Base-by-base conservation (phyloP, 2,797 vertebrate genomes). In the Synanceia verrucosa region DNA sequence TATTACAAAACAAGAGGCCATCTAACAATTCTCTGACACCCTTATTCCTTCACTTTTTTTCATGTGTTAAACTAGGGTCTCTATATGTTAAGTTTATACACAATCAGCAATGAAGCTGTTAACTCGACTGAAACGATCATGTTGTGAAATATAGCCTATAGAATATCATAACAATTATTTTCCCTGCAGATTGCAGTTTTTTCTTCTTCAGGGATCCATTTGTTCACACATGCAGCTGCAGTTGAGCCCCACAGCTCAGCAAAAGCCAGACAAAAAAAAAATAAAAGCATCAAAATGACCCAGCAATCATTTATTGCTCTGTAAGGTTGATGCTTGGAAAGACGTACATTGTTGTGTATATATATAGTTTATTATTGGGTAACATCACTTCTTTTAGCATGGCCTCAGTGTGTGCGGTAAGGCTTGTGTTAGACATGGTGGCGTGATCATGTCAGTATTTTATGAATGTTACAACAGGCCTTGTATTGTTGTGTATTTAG, bases 1-100 rank as follows among this genome's bases (percentile, higher is more conserved):
- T 75, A 98, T 99, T 91, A 98, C 97, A 21, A 99, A 99, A 91
- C 98, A 99, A 81, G 97, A 99, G 88, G 95, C 96, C 87, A 97
- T 99, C 87, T 99, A 95, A 89, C 73, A 65, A 23, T 48, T 60
- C 9, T 48, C 69, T 43, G n/a, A 68, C n/a, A 48, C 41, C 29
- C 47, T 58, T 34, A 59, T 66, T 65, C 52, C 72, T 70, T 80
- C 48, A 69, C 50, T 50, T 78, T 70, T 76, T 60, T 44, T 74
- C 65, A 73, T 70, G 70, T 70, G 28, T 81, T 76, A 46, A 82
- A 78, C 65, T 81, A 76, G 76, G 50, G 66, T 83, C 29, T 81
- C 82, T 75, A 67, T 85, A 56, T 78, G 64, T 65, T 18, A 67
- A 31, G 29, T 79, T 83, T 63, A 59, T 77, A 83, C 43, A 44